These are phyloP conservation scores for Muscidifurax raptorellus DNA, from an alignment of 1,140 invertebrate genomes.

Conservation along the genomic window DNA sequence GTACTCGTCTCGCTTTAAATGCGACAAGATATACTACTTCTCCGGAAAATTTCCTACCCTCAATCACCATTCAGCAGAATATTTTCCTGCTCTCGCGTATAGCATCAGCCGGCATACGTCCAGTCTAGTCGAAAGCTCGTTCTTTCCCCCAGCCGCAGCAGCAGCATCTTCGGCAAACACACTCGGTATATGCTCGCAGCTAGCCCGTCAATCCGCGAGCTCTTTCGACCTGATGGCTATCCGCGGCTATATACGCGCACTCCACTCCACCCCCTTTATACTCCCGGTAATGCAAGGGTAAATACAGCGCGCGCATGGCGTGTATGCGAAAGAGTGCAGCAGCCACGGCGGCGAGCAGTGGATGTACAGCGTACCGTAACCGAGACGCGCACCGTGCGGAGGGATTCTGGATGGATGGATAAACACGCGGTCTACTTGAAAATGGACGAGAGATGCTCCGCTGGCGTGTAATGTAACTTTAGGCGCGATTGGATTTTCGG, in stretches of 20 bases:
- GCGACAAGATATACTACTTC: too few species aligned
- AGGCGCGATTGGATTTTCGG: background rate
- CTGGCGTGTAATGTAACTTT: constrained; percentile 16
- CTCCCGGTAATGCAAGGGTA: constrained; percentile 46
- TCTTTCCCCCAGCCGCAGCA: background rate
- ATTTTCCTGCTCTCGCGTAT: background rate
- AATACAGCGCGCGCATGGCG: constrained; percentile 25
- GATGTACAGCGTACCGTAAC: background rate
- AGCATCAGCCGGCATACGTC: background rate
- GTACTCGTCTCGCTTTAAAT: too few species aligned
- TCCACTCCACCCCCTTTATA: constrained; percentile 34
- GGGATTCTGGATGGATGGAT: constrained; percentile 2
- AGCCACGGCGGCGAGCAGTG: background rate
- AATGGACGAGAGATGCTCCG: background rate
- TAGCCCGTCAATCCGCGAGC: constrained; percentile 33
- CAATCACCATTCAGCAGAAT: background rate
- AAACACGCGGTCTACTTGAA: constrained; percentile 1
- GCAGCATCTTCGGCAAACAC: constrained; percentile 45
- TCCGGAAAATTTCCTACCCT: too few species aligned
- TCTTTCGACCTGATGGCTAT: background rate
- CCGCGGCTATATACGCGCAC: background rate
- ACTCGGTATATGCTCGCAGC: background rate
- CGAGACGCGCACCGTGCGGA: background rate
- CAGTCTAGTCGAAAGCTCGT: background rate
- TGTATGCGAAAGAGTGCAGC: background rate